These are phyloP conservation scores for Melanerpes aurifrons DNA, from an alignment of 2,113 vertebrate genomes.

Conservation along the genomic window DNA sequence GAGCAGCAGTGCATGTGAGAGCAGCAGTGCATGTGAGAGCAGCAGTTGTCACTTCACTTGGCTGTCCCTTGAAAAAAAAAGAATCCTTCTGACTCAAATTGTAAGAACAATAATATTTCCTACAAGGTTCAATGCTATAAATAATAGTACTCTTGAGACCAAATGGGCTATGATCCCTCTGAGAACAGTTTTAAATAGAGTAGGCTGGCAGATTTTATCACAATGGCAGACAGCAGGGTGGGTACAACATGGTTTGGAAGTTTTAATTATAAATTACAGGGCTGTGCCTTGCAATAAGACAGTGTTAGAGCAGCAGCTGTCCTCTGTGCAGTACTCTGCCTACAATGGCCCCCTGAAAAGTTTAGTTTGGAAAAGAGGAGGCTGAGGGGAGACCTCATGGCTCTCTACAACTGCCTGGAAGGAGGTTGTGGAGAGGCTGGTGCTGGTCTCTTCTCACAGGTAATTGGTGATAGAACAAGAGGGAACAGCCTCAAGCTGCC, in stretches of 20 bases:
- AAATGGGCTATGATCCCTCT: background rate
- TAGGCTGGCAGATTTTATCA: background rate
- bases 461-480: too few species aligned
- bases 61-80: background rate
- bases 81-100: background rate
- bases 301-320: background rate
- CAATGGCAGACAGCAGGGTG: background rate
- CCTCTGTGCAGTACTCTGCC: background rate
- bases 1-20: background rate
- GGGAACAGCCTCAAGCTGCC: too few species aligned
- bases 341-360: background rate
- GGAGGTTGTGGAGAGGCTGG: too few species aligned
- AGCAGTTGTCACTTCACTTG: background rate
- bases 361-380: too few species aligned
- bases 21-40: background rate
- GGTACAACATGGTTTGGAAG: background rate
- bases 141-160: background rate
- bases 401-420: too few species aligned
- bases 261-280: slow-evolving; percentile 12
- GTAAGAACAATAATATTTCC: background rate
- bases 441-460: too few species aligned
- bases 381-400: too few species aligned
- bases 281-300: background rate
- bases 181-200: slow-evolving; percentile 26
- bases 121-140: background rate